A percentile compares a stretch with the other conserved stretches of the same genome.
These are phyloP conservation scores for Bergia puertoricense DNA, from an alignment of 92 coral and sea anemone species.

Conservation along the genomic window DNA sequence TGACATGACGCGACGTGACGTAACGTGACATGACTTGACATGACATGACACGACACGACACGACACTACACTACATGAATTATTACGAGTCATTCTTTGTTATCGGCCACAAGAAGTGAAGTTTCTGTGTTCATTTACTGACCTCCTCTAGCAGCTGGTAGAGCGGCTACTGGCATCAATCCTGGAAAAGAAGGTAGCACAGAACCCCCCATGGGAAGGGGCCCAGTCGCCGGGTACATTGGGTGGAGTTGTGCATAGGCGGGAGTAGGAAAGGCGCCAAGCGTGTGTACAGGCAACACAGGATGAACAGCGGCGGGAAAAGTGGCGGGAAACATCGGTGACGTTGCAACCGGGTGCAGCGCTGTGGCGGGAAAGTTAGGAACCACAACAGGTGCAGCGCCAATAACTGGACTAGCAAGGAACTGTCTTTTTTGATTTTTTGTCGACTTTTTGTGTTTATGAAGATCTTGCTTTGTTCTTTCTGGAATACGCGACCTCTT, in stretches of 20 bases:
- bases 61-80: no score
- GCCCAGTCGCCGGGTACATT: neutral
- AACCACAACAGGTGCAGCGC: slow-evolving; percentile 26
- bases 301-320: slow-evolving; percentile 17
- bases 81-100: no score
- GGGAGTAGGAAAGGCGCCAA: slow-evolving; percentile 17
- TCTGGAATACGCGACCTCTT: slow-evolving; percentile 29
- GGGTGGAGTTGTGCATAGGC: slow-evolving; percentile 1
- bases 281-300: slow-evolving; percentile 20
- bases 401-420: slow-evolving; percentile 14
- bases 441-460: slow-evolving; percentile 16
- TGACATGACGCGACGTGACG: no score
- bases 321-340: slow-evolving; percentile 22
- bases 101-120: no score
- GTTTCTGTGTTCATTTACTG: neutral
- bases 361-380: slow-evolving; percentile 37
- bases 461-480: slow-evolving; percentile 21
- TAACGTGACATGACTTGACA: no score
- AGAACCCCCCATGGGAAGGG: slow-evolving; percentile 18
- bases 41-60: no score
- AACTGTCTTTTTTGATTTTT: slow-evolving; percentile 26
- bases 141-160: slow-evolving; percentile 35
- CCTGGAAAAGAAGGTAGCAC: neutral
- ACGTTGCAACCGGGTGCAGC: neutral
- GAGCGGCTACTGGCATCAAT: slow-evolving; percentile 2